These are phyloP conservation scores for Drosophila bifasciata DNA, from an alignment of 1,140 invertebrate species.

Conservation along the genomic window DNA sequence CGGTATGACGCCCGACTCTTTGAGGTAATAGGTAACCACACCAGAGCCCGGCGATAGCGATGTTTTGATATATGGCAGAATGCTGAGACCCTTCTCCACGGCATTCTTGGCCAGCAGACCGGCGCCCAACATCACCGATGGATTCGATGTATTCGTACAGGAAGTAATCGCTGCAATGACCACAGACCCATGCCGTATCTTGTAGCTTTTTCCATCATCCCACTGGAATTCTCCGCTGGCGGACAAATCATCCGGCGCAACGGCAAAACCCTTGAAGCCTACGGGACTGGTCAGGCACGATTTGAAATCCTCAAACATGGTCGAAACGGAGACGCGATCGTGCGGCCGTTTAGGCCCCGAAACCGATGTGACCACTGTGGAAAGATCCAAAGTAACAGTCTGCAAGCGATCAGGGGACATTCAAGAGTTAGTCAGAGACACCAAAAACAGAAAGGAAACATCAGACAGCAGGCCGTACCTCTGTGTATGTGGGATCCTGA, in stretches of 20 bases:
- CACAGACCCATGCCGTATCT: slow-evolving; percentile 95
- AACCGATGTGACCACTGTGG: slow-evolving; percentile 95
- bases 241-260: slow-evolving; percentile 88
- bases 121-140: slow-evolving; percentile 98
- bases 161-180: slow-evolving; percentile 99
- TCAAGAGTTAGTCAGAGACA: not conserved
- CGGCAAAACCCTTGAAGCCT: slow-evolving; percentile 97
- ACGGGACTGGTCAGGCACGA: slow-evolving; percentile 94
- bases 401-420: slow-evolving; percentile 69
- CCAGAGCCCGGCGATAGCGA: slow-evolving; percentile 98
- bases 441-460: not conserved
- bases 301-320: slow-evolving; percentile 96
- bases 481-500: slow-evolving; percentile 94
- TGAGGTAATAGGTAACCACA: slow-evolving; percentile 98
- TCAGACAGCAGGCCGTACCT: slow-evolving; percentile 84
- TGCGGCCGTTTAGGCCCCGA: slow-evolving; percentile 99
- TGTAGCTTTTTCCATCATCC: slow-evolving; percentile 93
- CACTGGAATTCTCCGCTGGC: slow-evolving; percentile 90
- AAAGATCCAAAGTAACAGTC: slow-evolving; percentile 94
- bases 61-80: slow-evolving; percentile 97
- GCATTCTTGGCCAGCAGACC: slow-evolving; percentile 98
- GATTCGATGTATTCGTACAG: slow-evolving; percentile 99
- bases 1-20: slow-evolving; percentile 92
- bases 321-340: slow-evolving; percentile 94
- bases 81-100: slow-evolving; percentile 93